Conservation (phyloP, 2,113 vertebrate genomes). For the Brachirus orientalis region DNA sequence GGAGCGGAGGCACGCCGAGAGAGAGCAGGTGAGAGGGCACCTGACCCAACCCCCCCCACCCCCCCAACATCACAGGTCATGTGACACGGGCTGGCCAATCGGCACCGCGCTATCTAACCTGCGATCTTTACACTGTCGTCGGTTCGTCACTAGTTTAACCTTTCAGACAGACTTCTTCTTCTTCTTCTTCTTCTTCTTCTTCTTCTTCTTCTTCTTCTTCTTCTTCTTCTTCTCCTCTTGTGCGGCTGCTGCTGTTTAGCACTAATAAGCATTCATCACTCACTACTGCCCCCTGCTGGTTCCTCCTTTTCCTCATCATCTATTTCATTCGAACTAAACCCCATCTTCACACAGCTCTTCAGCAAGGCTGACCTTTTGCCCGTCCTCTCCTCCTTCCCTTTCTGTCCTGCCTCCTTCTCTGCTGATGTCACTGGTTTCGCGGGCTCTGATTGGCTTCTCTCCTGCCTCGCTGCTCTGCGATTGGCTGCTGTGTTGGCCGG, state of each 20-base stretch:
- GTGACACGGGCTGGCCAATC: too few species aligned
- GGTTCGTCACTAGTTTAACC: too few species aligned
- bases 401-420: slow-evolving; percentile 59
- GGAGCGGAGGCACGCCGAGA: slow-evolving; percentile 92
- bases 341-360: slow-evolving; percentile 53
- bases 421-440: slow-evolving; percentile 69
- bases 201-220: too few species aligned
- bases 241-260: not conserved
- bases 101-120: too few species aligned
- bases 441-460: slow-evolving; percentile 45
- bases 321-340: slow-evolving; percentile 39
- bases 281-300: slow-evolving; percentile 36
- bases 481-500: slow-evolving; percentile 66
- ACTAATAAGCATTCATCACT: slow-evolving; percentile 33
- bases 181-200: too few species aligned
- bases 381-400: slow-evolving; percentile 30
- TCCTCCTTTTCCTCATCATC: slow-evolving; percentile 1
- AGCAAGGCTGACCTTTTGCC: slow-evolving; percentile 37
- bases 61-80: not conserved
- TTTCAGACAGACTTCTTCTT: not conserved
- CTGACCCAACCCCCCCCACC: not conserved
- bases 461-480: slow-evolving; percentile 38
- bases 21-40: slow-evolving; percentile 88
- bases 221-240: not conserved
- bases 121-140: too few species aligned